A percentile compares a stretch with the other conserved stretches of the same genome.
Conservation (phyloP, 2,113 vertebrate genomes). For the Danionella cerebrum region DNA sequence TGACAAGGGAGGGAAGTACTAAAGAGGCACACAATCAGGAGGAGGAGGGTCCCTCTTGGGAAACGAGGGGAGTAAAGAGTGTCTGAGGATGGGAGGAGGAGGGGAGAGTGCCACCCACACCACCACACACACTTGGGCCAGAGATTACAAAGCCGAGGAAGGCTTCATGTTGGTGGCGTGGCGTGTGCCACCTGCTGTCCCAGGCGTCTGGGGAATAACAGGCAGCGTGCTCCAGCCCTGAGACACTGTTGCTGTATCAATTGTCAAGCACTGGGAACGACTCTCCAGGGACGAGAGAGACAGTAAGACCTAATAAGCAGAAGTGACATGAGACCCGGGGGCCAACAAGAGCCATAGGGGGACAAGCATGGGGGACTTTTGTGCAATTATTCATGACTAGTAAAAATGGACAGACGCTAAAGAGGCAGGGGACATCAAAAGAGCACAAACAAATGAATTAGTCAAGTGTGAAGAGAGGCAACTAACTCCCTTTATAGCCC, state of each 20-base stretch:
- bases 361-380: slow-evolving; percentile 38
- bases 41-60: slow-evolving; percentile 36
- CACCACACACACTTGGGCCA: not conserved
- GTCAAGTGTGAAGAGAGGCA: slow-evolving; percentile 54
- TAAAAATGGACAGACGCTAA: slow-evolving; percentile 25
- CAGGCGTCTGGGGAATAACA: slow-evolving; percentile 58
- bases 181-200: slow-evolving; percentile 69
- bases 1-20: slow-evolving; percentile 39
- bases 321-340: slow-evolving; percentile 44
- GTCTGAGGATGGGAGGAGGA: not conserved
- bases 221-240: slow-evolving; percentile 43
- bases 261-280: slow-evolving; percentile 59
- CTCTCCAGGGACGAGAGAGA: slow-evolving; percentile 49
- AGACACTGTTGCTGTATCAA: slow-evolving; percentile 58
- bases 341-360: slow-evolving; percentile 16
- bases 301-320: slow-evolving; percentile 39
- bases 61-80: slow-evolving; percentile 15
- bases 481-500: slow-evolving; percentile 11
- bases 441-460: slow-evolving; percentile 51
- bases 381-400: slow-evolving; percentile 55
- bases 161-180: slow-evolving; percentile 48
- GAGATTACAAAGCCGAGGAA: slow-evolving; percentile 30
- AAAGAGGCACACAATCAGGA: slow-evolving; percentile 60
- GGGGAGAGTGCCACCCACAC: slow-evolving; percentile 17
- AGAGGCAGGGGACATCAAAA: slow-evolving; percentile 26